Evolutionary conservation across 1,140 invertebrate species (phyloP).

Genomic region (Dolichoris vasculosae): DNA sequence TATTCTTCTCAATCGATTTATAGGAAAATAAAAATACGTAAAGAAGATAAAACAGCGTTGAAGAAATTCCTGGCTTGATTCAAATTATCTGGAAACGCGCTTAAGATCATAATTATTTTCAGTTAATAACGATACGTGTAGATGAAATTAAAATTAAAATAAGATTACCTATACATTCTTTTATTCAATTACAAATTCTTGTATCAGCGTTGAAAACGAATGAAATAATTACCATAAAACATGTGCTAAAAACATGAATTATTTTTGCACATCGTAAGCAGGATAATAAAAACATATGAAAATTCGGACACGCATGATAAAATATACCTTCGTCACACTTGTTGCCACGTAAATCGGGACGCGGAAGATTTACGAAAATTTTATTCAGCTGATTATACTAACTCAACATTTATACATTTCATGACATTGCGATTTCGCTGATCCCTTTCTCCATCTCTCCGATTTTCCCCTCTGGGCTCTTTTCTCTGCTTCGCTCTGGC

Average conservation of each 20-base stretch:
- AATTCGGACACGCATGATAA: neutral
- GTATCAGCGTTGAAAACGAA: too few species aligned
- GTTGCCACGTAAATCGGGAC: slow-evolving; percentile 67
- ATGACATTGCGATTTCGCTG: slow-evolving; percentile 34
- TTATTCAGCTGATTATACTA: slow-evolving; percentile 49
- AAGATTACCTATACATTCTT: too few species aligned
- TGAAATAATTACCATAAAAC: neutral
- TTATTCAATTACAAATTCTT: too few species aligned
- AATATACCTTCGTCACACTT: slow-evolving; percentile 42
- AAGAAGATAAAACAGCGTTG: too few species aligned
- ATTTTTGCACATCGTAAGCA: neutral
- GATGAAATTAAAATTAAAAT: too few species aligned
- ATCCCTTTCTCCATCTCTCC: slow-evolving; percentile 47
- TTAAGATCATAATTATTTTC: too few species aligned
- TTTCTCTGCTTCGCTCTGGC: neutral
- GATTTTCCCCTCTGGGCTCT: slow-evolving; percentile 18
- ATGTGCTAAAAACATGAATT: neutral
- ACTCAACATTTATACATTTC: slow-evolving; percentile 47
- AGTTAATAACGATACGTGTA: too few species aligned
- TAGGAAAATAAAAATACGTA: neutral
- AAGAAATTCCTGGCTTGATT: too few species aligned
- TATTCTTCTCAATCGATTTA: neutral
- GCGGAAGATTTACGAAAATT: slow-evolving; percentile 47
- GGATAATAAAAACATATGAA: neutral
- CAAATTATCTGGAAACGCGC: too few species aligned